Percentiles rank a stretch among this genome's conserved stretches.
Evolutionary conservation across 64 coral and sea anemone species (phyloP).

Genomic region (Exaiptasia diaphana): DNA sequence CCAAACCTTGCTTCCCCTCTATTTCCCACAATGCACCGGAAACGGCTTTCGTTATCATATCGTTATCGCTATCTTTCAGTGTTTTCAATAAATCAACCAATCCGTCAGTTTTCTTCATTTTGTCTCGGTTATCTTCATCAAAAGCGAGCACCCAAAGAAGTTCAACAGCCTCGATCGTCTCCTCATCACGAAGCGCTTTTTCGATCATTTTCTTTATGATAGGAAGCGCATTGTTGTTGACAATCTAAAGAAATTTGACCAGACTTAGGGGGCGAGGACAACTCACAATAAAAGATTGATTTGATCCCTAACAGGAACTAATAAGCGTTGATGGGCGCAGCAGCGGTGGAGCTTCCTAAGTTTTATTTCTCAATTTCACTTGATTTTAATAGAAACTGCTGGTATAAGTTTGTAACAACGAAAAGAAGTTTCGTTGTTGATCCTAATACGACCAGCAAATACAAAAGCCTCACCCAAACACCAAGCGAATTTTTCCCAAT

Average conservation of each 20-base stretch:
- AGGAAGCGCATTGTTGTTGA: slow-evolving; percentile 35
- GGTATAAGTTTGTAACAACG: no score
- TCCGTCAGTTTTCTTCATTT: slow-evolving; percentile 11
- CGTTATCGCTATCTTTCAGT: slow-evolving; percentile 20
- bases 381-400: no score
- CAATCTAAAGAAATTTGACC: slow-evolving; percentile 60
- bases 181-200: slow-evolving; percentile 24
- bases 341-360: no score
- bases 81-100: slow-evolving; percentile 26
- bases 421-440: no score
- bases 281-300: no score
- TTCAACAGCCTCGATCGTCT: slow-evolving; percentile 15
- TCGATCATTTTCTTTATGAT: slow-evolving; percentile 34
- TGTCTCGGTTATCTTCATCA: slow-evolving; percentile 48
- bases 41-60: slow-evolving; percentile 43
- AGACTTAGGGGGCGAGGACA: no score
- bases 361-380: no score
- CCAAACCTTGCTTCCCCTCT: slow-evolving; percentile 57
- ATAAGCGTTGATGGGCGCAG: no score
- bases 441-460: no score
- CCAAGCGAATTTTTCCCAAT: no score
- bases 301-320: no score
- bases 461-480: no score
- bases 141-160: slow-evolving; percentile 70
- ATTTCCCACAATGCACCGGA: slow-evolving; percentile 77